These are phyloP conservation scores for Oncorhynchus mykiss DNA, from an alignment of 2,113 vertebrate genomes.

Conservation along the genomic window DNA sequence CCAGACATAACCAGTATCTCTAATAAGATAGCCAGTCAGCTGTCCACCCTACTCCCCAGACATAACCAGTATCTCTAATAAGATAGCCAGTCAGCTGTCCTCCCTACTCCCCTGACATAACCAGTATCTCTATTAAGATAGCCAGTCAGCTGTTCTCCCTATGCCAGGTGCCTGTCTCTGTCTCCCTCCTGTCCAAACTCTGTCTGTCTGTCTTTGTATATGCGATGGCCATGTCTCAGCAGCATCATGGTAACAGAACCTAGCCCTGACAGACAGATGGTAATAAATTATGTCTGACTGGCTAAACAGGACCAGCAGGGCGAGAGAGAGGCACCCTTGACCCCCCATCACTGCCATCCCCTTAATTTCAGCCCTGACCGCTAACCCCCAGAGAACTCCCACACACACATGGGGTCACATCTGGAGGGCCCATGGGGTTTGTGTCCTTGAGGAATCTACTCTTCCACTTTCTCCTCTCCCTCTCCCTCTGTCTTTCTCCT, in stretches of 20 bases:
- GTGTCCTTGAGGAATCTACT: constrained; percentile 21
- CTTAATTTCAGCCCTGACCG: constrained; percentile 54
- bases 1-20: too few species aligned
- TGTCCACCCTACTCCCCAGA: too few species aligned
- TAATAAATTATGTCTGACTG: constrained; percentile 76
- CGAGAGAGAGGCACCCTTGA: constrained; percentile 68
- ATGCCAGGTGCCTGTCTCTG: not conserved
- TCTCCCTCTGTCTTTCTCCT: not conserved
- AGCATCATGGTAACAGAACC: constrained; percentile 64
- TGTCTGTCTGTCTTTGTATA: constrained; percentile 23
- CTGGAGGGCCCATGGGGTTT: not conserved
- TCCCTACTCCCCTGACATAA: not conserved
- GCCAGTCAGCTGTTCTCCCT: not conserved
- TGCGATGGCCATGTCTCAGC: constrained; percentile 41
- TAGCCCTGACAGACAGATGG: constrained; percentile 72
- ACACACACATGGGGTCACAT: constrained; percentile 17
- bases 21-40: too few species aligned
- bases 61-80: not conserved
- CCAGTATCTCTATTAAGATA: not conserved
- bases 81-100: too few species aligned
- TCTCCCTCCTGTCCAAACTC: constrained; percentile 20
- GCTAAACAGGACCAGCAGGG: constrained; percentile 62
- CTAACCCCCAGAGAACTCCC: constrained; percentile 44
- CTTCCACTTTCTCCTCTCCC: constrained; percentile 14
- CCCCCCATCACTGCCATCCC: constrained; percentile 49